Base-by-base conservation (phyloP, 2,797 vertebrate genomes). In the Lerista edwardsae region DNA sequence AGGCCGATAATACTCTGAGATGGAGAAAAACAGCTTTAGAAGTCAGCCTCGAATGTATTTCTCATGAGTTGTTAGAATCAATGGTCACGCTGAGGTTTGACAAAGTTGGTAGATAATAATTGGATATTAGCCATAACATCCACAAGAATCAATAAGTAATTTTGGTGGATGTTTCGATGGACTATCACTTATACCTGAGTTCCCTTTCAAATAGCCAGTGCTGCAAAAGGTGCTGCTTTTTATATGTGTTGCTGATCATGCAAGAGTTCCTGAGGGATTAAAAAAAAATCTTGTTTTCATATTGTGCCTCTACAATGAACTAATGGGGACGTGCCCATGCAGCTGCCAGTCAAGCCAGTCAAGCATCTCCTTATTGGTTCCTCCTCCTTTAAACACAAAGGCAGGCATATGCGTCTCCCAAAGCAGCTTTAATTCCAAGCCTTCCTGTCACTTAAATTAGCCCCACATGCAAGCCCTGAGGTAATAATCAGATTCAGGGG, bases 141-240 rank as follows among this genome's bases (percentile, higher is more conserved):
- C 68, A 65, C 76, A 67, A 61, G 51, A 87, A 79, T 83, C 81
- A 79, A 68, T 87, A 83, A 61, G 47, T 75, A 79, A 62, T 83
- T 83, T 61, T 79, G 61, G 39, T 29, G 51, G 80, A 47, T 83
- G 74, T 74, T 74, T 83, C 80, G 75, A 75, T 83, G 71, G 51
- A 79, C 75, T 51, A 65, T 67, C 55, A 39, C 23, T 79, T 61
- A 19, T n/a, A 31, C 47, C 19, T 29, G 17, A n/a, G 23, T 75
- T 87, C 47, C 67, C 47, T 67, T 83, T 74, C 39, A 34, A 75
- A 65, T 34, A 74, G 27, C 59, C 5, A 19, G 7, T 27, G 29
- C 25, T 29, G 59, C 23, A 47, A n/a, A 82, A 68, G 47, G 11
- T 3, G 29, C 36, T 2, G 27, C 62, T 65, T 55, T 34, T 14